phyloP scores from a whole-genome alignment of 2,888 invertebrate species.

The Trilocha varians region DNA sequence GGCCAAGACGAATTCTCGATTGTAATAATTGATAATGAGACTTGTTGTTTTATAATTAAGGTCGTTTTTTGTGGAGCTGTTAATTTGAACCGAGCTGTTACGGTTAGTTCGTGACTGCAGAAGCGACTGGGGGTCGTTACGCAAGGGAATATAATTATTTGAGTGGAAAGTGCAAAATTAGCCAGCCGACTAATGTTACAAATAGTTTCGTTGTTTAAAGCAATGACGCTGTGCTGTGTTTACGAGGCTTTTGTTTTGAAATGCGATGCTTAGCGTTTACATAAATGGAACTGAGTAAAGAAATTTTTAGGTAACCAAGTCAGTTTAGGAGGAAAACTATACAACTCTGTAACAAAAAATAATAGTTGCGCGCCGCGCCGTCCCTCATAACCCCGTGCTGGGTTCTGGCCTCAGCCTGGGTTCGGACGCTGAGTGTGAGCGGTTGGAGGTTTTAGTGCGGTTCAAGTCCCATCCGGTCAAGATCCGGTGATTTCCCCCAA shows the following conservation, averaged over 20 bases:
- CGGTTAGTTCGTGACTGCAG: constrained; percentile 63
- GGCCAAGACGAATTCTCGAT: constrained; percentile 19
- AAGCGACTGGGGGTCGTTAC: constrained; percentile 54
- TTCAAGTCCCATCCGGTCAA: no score
- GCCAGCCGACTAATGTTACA: constrained; percentile 28
- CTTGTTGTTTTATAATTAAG: constrained; percentile 15
- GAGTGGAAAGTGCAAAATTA: constrained; percentile 66
- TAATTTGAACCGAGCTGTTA: constrained; percentile 18
- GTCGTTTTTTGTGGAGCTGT: constrained; percentile 18
- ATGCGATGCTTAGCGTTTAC: no score
- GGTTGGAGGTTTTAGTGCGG: no score
- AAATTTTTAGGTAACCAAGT: no score
- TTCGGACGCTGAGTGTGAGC: no score
- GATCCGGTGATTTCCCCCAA: no score
- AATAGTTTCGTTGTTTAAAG: constrained; percentile 5
- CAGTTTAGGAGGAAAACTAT: no score
- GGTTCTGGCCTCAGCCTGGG: no score
- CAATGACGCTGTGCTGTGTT: background rate
- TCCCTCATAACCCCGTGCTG: no score
- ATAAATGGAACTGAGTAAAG: no score
- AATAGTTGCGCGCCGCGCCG: no score
- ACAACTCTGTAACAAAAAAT: no score
- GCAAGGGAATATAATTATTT: constrained; percentile 64
- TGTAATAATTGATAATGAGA: constrained; percentile 9
- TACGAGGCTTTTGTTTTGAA: background rate